A percentile compares a stretch with the other conserved stretches of the same genome.
Evolutionary conservation across 2,797 vertebrate genomes (phyloP).

Genomic region (Arremon brunneinucha): DNA sequence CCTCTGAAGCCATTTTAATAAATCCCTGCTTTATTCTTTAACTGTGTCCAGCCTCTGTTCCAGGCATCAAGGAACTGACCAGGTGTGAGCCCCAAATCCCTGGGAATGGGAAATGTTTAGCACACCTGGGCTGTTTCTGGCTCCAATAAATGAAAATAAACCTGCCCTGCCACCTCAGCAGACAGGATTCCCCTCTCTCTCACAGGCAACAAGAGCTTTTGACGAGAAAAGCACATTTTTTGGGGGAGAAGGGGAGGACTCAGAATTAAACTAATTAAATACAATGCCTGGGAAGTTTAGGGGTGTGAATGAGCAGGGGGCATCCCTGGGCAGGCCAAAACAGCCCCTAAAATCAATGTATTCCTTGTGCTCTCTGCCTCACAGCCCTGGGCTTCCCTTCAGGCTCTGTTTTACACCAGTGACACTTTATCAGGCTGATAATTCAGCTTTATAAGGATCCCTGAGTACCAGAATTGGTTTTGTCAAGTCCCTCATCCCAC

Average conservation of each 20-base stretch:
- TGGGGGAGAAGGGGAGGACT: neutral
- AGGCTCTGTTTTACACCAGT: neutral
- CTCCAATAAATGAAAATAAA: neutral
- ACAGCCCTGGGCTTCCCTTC: neutral
- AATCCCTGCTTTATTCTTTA: neutral
- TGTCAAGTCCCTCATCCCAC: neutral
- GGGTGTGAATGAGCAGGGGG: neutral
- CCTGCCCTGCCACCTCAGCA: neutral
- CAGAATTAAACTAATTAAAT: neutral
- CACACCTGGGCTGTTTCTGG: neutral
- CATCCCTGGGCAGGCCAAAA: neutral
- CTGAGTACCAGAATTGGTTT: neutral
- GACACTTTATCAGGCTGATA: constrained; percentile 1
- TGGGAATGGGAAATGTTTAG: neutral
- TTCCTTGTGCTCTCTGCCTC: neutral
- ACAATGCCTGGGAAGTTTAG: neutral
- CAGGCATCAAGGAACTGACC: neutral
- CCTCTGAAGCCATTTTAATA: neutral
- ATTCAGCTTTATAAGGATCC: neutral
- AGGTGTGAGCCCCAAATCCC: neutral
- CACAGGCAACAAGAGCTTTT: neutral
- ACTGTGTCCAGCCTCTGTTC: neutral
- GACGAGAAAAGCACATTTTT: neutral
- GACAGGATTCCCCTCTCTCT: neutral
- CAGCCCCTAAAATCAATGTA: neutral